These are phyloP conservation scores for Sialia sialis DNA, from an alignment of 2,113 vertebrate species.

Conservation along the genomic window DNA sequence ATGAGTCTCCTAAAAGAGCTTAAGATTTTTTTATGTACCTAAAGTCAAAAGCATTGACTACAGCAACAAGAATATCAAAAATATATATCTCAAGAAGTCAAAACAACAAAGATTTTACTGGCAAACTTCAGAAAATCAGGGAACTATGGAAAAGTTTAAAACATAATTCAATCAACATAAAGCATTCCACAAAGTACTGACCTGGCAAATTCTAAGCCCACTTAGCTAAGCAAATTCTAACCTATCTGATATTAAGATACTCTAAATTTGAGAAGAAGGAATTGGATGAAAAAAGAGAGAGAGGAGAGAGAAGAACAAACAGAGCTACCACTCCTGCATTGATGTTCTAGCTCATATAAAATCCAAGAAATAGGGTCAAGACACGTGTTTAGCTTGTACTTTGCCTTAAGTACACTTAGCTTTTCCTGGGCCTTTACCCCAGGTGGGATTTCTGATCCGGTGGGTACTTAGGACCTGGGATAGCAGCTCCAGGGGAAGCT, in stretches of 20 bases:
- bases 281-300: background rate
- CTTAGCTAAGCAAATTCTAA: background rate
- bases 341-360: too few species aligned
- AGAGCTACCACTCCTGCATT: background rate
- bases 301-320: background rate
- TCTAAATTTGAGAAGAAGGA: background rate
- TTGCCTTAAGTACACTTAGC: background rate
- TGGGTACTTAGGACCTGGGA: background rate
- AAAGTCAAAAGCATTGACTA: too few species aligned
- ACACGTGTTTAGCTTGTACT: accelerated
- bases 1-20: background rate
- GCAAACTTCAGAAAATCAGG: background rate
- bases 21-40: background rate
- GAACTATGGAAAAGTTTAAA: background rate
- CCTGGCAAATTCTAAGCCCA: background rate
- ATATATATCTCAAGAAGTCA: background rate
- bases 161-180: background rate
- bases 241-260: background rate
- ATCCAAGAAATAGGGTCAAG: background rate
- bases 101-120: background rate
- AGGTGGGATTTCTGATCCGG: background rate
- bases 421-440: background rate
- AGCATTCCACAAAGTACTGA: background rate
- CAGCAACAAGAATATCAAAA: background rate
- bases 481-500: background rate